Base-by-base conservation (phyloP, 2,888 invertebrate species). In the Cosmia pyralina region DNA sequence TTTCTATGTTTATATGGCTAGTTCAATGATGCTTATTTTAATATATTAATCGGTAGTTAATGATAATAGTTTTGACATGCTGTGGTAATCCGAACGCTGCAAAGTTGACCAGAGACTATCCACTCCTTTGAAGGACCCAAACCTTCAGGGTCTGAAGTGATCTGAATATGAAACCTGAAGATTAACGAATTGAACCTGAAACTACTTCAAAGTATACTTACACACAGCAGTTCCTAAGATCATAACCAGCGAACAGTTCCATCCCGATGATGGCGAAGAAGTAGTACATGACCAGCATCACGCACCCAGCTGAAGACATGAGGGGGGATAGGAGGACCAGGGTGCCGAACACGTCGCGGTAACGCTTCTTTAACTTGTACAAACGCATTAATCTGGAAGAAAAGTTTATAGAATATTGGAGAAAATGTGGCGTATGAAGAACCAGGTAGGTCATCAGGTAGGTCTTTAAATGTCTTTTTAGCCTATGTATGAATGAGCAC, bases 251-350 rank as follows among this genome's bases (percentile, higher is more conserved):
- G 92, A 98, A 98, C 38, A 98, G 94, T 92, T 98, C 99, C 98
- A 98, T 98, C 68, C 98, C 98, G 88, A 98, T 97, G 84, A 99
- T 98, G 5, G 98, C 98, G 94, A 98, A 98, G 96, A 98, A 98
- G 93, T 98, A 99, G 92, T 98, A 98, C 93, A 98, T 96, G 85
- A 98, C 97, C 71, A 98, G 95, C 97, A 98, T 98, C 17, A 98
- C 98, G 82, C 98, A 97, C 17, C 98, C 98, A 0, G 98, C 98
- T 0, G 98, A 98, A 66, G 98, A 97, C 97, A 98, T 98, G 34
- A 98, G 96, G n/a, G 98, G 98, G 0, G 98, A 97, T 53, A 98
- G 94, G 79, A 98, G 97, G 44, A 98, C 98, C 66, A 98, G 94
- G 0, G 98, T 98, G 46, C 98, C 98, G 91, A 98, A 97, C 69